Percentiles rank a stretch among this genome's conserved stretches.
phyloP scores from a whole-genome alignment of 2,113 vertebrate species.

The Sebastes schlegelii region DNA sequence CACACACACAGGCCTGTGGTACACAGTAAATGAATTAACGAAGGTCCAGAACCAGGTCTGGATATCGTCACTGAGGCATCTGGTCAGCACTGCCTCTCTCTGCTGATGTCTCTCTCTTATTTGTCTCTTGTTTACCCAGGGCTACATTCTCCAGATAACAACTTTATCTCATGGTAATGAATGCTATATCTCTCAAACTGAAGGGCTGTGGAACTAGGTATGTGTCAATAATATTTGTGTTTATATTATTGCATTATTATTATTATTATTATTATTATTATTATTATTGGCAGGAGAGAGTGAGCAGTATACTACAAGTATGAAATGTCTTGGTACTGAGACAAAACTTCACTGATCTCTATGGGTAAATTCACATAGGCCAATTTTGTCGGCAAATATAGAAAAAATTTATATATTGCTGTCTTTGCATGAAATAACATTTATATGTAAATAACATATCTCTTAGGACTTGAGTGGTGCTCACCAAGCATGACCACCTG shows the following conservation, averaged over 20 bases:
- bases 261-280: not conserved
- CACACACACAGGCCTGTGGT: slow-evolving; percentile 66
- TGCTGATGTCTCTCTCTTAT: slow-evolving; percentile 53
- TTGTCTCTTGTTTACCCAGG: slow-evolving; percentile 55
- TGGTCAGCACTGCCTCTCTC: slow-evolving; percentile 61
- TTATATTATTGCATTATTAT: not conserved
- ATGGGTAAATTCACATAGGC: not conserved
- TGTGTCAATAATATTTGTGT: not conserved
- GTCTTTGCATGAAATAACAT: not conserved
- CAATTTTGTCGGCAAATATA: not conserved
- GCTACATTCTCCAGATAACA: slow-evolving; percentile 52
- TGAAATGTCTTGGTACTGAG: not conserved
- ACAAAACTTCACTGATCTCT: not conserved
- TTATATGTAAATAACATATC: not conserved
- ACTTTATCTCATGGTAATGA: slow-evolving; percentile 24
- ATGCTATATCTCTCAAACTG: not conserved
- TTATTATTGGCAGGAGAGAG: not conserved
- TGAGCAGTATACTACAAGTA: not conserved
- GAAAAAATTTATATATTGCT: not conserved
- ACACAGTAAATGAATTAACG: slow-evolving; percentile 71
- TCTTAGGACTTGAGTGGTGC: too few species aligned
- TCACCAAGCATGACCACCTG: too few species aligned
- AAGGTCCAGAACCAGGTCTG: slow-evolving; percentile 72
- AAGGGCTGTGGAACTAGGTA: not conserved
- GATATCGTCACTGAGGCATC: slow-evolving; percentile 72